Conservation (phyloP, 2,797 vertebrate genomes). For the Meda fulgida region DNA sequence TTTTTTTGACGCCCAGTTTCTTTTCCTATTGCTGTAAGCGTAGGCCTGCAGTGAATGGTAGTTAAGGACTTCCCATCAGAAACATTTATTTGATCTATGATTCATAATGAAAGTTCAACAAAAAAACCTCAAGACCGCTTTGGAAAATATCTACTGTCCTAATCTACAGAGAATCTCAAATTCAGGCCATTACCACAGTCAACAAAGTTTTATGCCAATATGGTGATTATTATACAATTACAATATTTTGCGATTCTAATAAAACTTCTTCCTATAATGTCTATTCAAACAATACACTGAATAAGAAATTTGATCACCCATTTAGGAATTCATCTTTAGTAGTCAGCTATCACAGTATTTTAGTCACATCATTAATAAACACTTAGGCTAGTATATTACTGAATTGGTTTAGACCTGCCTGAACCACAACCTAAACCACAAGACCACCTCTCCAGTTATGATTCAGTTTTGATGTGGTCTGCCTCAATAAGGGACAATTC, state of each 20-base stretch:
- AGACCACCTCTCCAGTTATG: not conserved
- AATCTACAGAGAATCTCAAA: not conserved
- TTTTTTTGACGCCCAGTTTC: not conserved
- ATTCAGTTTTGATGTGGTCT: not conserved
- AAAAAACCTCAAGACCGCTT: not conserved
- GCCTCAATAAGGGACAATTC: not conserved
- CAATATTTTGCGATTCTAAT: not conserved
- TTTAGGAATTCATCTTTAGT: not conserved
- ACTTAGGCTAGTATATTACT: not conserved
- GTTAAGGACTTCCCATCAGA: not conserved
- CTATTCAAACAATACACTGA: not conserved
- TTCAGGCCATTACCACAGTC: not conserved
- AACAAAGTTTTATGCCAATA: not conserved
- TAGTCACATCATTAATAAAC: not conserved
- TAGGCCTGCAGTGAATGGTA: conserved; percentile 1
- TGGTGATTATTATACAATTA: not conserved
- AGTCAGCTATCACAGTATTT: not conserved
- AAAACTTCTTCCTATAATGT: not conserved
- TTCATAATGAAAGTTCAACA: conserved; percentile 7
- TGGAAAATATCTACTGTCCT: not conserved
- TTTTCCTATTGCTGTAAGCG: not conserved
- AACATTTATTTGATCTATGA: not conserved
- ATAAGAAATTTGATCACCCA: not conserved
- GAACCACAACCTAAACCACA: conserved; percentile 8
- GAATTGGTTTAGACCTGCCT: no score